Percentiles rank a stretch among this genome's conserved stretches.
phyloP scores from a whole-genome alignment of 2,113 vertebrate species.

The Hypanus sabinus region DNA sequence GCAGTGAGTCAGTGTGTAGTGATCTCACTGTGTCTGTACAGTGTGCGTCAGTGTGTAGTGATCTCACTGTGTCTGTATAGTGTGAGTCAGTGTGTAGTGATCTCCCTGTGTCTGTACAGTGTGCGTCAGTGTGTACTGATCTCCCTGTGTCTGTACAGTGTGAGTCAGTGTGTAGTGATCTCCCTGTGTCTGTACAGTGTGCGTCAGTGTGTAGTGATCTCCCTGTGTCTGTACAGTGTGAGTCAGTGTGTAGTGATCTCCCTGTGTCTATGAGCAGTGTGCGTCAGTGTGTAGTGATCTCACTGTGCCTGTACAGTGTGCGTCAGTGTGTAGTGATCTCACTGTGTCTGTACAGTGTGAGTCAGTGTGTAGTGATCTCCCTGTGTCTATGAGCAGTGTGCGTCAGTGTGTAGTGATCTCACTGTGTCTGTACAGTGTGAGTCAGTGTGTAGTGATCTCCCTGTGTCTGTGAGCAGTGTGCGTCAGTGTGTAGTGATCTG shows the following conservation, averaged over 20 bases:
- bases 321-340: not conserved
- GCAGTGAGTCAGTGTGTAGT: not conserved
- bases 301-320: not conserved
- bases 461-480: not conserved
- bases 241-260: not conserved
- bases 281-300: not conserved
- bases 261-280: not conserved
- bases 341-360: not conserved
- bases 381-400: not conserved
- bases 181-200: not conserved
- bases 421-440: not conserved
- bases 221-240: not conserved
- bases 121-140: not conserved
- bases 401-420: not conserved
- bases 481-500: not conserved
- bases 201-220: not conserved
- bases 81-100: too few species aligned
- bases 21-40: not conserved
- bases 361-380: not conserved
- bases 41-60: not conserved
- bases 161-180: not conserved
- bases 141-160: not conserved
- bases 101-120: not conserved
- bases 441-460: not conserved
- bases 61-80: not conserved